phyloP scores from a whole-genome alignment of 2,797 vertebrate species.

The Gadopsis marmoratus region DNA sequence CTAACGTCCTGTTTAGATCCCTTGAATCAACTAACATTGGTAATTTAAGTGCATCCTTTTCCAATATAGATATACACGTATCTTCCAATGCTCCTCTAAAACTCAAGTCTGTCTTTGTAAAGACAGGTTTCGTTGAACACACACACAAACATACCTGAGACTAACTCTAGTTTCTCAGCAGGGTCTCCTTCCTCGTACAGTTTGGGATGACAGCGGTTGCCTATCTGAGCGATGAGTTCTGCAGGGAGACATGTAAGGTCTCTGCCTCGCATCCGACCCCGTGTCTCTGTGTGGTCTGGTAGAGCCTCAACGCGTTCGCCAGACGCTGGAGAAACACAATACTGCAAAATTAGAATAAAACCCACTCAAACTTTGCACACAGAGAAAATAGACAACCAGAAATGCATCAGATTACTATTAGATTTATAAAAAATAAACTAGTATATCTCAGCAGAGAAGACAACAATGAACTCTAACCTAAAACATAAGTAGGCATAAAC shows the following conservation, averaged over 20 bases:
- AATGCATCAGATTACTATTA: neutral
- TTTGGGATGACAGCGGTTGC: conserved; percentile 96
- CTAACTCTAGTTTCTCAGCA: conserved; percentile 94
- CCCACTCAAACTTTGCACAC: neutral
- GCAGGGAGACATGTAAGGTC: conserved; percentile 93
- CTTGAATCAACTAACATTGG: neutral
- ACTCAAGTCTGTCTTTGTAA: neutral
- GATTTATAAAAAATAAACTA: neutral
- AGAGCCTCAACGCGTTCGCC: conserved; percentile 93
- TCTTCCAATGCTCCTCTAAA: neutral
- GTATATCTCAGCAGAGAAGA: neutral
- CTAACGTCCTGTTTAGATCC: conserved; percentile 8
- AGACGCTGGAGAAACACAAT: conserved; percentile 64
- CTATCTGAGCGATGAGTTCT: conserved; percentile 96
- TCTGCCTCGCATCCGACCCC: conserved; percentile 91
- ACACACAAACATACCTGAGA: conserved; percentile 86
- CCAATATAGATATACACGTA: neutral
- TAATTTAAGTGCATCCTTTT: neutral
- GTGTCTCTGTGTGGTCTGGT: conserved; percentile 92
- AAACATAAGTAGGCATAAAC: neutral
- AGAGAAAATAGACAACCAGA: neutral
- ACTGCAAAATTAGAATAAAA: conserved; percentile 6
- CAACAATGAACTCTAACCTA: neutral
- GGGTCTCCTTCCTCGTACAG: conserved; percentile 96
- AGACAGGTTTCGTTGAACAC: neutral